A percentile compares a stretch with the other conserved stretches of the same genome.
phyloP scores from a whole-genome alignment of 2,888 invertebrate species.

The Chloroclysta siterata region DNA sequence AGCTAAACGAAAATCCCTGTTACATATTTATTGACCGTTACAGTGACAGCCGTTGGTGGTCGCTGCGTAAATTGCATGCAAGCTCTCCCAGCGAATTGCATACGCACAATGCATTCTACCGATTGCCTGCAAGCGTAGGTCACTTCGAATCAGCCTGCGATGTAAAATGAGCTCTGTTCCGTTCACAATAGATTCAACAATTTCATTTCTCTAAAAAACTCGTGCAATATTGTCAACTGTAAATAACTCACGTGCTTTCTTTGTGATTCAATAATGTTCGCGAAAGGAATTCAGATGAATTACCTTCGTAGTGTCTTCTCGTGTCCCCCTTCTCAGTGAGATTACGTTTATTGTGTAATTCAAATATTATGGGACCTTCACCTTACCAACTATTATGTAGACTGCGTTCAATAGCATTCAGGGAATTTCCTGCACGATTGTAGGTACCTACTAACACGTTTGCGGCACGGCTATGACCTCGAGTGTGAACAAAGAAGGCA shows the following conservation, averaged over 20 bases:
- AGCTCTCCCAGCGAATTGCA: constrained; percentile 39
- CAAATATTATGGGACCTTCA: constrained; percentile 6
- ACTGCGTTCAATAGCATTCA: constrained; percentile 33
- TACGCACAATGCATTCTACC: constrained; percentile 39
- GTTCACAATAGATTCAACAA: constrained; percentile 3
- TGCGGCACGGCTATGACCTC: constrained; percentile 45
- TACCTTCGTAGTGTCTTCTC: neutral
- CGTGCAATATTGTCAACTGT: neutral
- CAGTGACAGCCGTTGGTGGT: constrained; percentile 30
- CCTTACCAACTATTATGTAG: constrained; percentile 19
- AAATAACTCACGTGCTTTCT: neutral
- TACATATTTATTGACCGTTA: constrained; percentile 29
- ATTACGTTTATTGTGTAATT: constrained; percentile 19
- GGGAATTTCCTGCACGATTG: constrained; percentile 41
- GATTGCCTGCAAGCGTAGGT: constrained; percentile 27
- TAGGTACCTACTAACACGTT: constrained; percentile 31
- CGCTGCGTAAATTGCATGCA: constrained; percentile 39
- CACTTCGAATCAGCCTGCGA: constrained; percentile 11
- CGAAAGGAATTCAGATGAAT: neutral
- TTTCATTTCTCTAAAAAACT: neutral
- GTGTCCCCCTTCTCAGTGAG: neutral
- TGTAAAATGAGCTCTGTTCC: constrained; percentile 12
- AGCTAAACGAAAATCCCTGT: constrained; percentile 26
- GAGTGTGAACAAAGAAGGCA: constrained; percentile 50
- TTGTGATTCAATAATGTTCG: neutral